Evolutionary conservation across 2,888 invertebrate genomes (phyloP), one percentile per base, ranked within the genome.

Genomic region (Melieria omissa): DNA sequence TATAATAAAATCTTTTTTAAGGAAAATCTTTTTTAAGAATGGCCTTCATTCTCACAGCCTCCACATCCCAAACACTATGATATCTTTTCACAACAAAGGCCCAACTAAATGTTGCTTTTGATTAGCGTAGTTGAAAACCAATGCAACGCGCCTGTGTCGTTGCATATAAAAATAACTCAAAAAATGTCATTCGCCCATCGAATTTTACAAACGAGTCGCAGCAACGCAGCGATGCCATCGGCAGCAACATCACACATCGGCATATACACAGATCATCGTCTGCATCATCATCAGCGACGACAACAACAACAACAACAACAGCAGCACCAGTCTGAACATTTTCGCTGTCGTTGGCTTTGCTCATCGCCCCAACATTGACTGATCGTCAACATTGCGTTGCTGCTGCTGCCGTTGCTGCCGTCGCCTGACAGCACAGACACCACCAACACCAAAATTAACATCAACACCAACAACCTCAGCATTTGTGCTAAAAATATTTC

Each of bases 141-240:
- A 29, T 29, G 29, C 29, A 29, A 29, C 29, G 29, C 29, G 29
- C 29, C 29, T 29, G 29, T 29, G 3, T 72, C 74, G 63, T 65
- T 75, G 80, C 10, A 61, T 81, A 78, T 81, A 82, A 81, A 81
- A 81, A 81, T 81, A 81, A 82, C 81, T 81, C 81, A 82, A 81
- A 81, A 29, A 80, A 81, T 82, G 82, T 82, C 81, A 83, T 82
- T 82, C 82, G 81, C 82, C 83, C 83, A 81, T 81, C 82, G 81
- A 83, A 82, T 82, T 81, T 80, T 81, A 82, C 81, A 82, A 82
- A 81, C 81, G 81, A 81, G 80, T 79, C 68, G 69, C 52, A 70
- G 44, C 70, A 45, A 42, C 64, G 69, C 57, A 46, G 65, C 65
- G 61, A 61, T 29, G 29, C 29, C 77, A 67, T 44, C 68, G 14